These are phyloP conservation scores for Synanthedon tipuliformis DNA, from an alignment of 2,888 invertebrate genomes.

Conservation along the genomic window DNA sequence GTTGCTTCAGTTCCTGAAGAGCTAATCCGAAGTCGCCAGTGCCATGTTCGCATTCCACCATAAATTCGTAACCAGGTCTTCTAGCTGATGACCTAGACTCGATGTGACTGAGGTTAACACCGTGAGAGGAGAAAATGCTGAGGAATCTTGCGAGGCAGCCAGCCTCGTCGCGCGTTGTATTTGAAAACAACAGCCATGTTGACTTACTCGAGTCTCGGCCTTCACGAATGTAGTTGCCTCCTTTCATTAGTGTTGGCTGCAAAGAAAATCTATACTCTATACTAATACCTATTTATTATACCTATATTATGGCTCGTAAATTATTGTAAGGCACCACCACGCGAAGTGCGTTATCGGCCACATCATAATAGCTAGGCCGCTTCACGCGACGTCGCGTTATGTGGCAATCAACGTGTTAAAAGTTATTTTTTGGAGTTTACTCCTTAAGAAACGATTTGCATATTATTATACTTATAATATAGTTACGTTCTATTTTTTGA, in stretches of 20 bases:
- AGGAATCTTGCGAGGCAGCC: conserved; percentile 91
- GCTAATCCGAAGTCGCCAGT: conserved; percentile 80
- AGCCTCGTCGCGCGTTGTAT: conserved; percentile 81
- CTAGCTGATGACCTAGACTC: conserved; percentile 91
- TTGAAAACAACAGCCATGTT: conserved; percentile 88
- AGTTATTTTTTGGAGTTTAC: too few species aligned
- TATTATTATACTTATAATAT: too few species aligned
- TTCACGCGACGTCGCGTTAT: too few species aligned
- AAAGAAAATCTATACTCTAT: conserved; percentile 14
- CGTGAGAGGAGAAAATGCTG: conserved; percentile 84
- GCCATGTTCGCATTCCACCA: conserved; percentile 88
- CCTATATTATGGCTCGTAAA: too few species aligned
- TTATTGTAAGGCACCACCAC: too few species aligned
- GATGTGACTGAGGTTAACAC: conserved; percentile 90
- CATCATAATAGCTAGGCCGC: too few species aligned
- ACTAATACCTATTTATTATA: too few species aligned
- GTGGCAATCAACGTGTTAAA: too few species aligned
- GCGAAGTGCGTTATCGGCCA: too few species aligned
- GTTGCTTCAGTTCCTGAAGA: conserved; percentile 77
- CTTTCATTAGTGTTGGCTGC: conserved; percentile 83
- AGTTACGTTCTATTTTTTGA: too few species aligned
- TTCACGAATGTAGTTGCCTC: conserved; percentile 86
- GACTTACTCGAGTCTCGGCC: conserved; percentile 81
- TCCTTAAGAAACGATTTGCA: too few species aligned
- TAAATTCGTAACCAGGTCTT: conserved; percentile 89